phyloP scores from a whole-genome alignment of 2,113 vertebrate genomes.

The Tinamus guttatus region DNA sequence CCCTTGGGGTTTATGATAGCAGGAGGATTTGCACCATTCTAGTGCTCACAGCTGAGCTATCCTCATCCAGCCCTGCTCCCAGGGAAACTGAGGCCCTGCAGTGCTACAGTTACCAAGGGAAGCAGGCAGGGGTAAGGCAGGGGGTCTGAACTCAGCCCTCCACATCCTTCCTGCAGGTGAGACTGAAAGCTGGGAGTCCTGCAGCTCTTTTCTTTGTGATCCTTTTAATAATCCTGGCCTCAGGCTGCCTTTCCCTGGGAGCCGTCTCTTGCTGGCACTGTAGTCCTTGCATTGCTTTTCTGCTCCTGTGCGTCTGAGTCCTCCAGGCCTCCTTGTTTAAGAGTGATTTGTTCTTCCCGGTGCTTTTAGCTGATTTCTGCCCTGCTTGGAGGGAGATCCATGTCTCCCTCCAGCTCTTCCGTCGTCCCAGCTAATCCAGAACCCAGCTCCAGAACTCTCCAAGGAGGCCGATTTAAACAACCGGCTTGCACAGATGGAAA shows the following conservation, averaged over 20 bases:
- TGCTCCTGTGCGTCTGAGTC: too few relatives aligned
- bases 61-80: background rate
- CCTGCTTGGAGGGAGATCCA: background rate
- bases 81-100: too few relatives aligned
- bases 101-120: too few relatives aligned
- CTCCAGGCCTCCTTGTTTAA: background rate
- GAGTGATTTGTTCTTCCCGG: background rate
- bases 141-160: too few relatives aligned
- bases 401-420: background rate
- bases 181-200: background rate
- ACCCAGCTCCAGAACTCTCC: background rate
- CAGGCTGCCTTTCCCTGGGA: background rate
- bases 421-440: background rate
- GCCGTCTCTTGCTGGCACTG: background rate
- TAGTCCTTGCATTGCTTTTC: too few relatives aligned
- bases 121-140: too few relatives aligned
- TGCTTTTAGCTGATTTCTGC: background rate
- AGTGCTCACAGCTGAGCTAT: background rate
- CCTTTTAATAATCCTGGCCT: background rate
- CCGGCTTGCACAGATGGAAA: slow-evolving; percentile 42
- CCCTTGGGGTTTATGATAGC: too few relatives aligned
- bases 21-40: too few relatives aligned
- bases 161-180: too few relatives aligned
- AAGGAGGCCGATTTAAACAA: background rate
- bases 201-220: background rate